These are phyloP conservation scores for Chrysolophus pictus DNA, from an alignment of 2,797 vertebrate species.

Conservation along the genomic window DNA sequence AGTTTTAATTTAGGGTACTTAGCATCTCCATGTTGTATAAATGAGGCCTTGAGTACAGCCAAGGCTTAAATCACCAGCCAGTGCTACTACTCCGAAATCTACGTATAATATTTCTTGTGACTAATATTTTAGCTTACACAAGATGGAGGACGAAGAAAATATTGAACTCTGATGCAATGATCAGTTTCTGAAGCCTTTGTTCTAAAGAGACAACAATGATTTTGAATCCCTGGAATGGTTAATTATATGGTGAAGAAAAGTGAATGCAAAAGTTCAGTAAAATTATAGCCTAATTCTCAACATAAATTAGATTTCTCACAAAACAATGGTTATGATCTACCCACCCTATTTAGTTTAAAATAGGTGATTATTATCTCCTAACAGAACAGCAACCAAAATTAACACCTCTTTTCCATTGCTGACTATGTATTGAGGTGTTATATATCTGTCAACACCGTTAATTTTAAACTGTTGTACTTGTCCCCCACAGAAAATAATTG, in stretches of 20 bases:
- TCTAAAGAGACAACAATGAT: conserved; percentile 66
- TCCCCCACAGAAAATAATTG: conserved; percentile 2
- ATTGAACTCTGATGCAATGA: conserved; percentile 67
- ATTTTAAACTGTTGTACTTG: conserved; percentile 33
- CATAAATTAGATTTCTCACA: conserved; percentile 71
- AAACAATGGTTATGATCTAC: conserved; percentile 59
- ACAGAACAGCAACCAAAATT: conserved; percentile 54
- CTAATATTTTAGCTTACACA: neutral
- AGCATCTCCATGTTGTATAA: neutral
- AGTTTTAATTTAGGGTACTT: neutral
- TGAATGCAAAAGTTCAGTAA: conserved; percentile 65
- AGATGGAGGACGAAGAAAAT: conserved; percentile 39
- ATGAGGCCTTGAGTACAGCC: neutral
- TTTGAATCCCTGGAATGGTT: conserved; percentile 72
- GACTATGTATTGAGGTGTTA: conserved; percentile 25
- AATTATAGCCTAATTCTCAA: conserved; percentile 74
- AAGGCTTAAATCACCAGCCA: neutral
- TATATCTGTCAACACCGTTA: conserved; percentile 46
- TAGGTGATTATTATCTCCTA: conserved; percentile 65
- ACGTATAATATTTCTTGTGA: neutral
- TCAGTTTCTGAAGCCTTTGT: conserved; percentile 66
- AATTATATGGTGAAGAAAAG: conserved; percentile 75
- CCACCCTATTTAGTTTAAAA: conserved; percentile 52
- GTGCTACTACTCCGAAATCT: neutral
- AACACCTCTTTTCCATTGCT: conserved; percentile 41